Evolutionary conservation across 2,888 invertebrate genomes (phyloP), one percentile per base, ranked within the genome.

Genomic region (Ennomos quercinarius): DNA sequence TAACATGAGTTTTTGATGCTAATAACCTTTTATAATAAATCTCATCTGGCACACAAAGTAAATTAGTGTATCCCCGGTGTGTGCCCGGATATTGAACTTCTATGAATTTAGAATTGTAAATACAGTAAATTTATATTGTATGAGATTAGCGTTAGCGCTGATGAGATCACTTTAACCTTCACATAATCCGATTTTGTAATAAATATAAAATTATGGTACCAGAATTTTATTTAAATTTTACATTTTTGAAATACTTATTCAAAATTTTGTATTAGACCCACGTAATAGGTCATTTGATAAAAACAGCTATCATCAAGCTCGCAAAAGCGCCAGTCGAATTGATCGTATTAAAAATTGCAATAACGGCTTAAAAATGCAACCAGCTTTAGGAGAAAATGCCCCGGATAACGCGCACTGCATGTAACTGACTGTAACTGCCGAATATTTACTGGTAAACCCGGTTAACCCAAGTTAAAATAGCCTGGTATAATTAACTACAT

Each of bases 291-390:
- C 4, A 2, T 17, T 1, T 2, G 1, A 2, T 17, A 17, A 38
- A 49, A 46, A 10, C 35, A 42, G 39, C 34, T 51, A n/a, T n/a
- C n/a, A n/a, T n/a, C n/a, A n/a, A n/a, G n/a, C n/a, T n/a, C n/a
- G n/a, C n/a, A n/a, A n/a, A n/a, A n/a, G 55, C 50, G 1, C 38
- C 45, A 35, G 53, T 61, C n/a, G 3, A 57, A 61, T 61, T 57
- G 53, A 52, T 17, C 57, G 57, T 49, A n/a, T 55, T 65, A 63
- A 54, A 61, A 63, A n/a, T 52, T 65, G 65, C 58, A 61, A 63
- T 66, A 58, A 61, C 43, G 47, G 60, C n/a, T n/a, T 44, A 58
- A 61, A 63, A 62, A 62, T 57, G 57, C 62, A 57, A 42, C 61
- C 13, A 45, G 54, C 41, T 57, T 43, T 57, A 9, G 10, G 17